Conservation (phyloP, 1,140 invertebrate genomes). For the Drosophila kepulauana region DNA sequence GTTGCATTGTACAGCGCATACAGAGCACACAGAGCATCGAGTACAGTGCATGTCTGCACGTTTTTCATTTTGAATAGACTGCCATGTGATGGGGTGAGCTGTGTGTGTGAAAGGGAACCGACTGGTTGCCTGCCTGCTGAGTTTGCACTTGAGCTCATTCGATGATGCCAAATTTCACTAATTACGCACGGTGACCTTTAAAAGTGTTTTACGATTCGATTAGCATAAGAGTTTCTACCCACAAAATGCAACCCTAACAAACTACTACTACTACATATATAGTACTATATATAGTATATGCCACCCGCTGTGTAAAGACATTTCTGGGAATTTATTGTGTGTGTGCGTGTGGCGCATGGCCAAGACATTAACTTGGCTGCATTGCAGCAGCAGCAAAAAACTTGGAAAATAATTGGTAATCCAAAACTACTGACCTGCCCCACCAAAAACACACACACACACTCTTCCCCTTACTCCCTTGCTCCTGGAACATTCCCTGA, state of each 20-base stretch:
- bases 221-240: constrained; percentile 32
- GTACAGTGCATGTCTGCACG: constrained; percentile 62
- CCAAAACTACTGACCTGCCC: constrained; percentile 18
- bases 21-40: not conserved
- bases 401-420: constrained; percentile 33
- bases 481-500: not conserved
- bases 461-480: no score
- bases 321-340: constrained; percentile 3
- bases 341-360: constrained; percentile 11
- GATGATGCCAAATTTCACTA: constrained; percentile 77
- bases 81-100: not conserved
- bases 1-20: constrained; percentile 34
- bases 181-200: constrained; percentile 68
- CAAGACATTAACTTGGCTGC: constrained; percentile 38
- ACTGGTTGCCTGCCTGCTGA: constrained; percentile 3
- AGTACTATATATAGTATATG: no score
- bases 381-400: constrained; percentile 22
- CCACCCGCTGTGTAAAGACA: constrained; percentile 3
- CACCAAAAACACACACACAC: not conserved
- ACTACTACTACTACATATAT: not conserved
- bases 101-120: not conserved
- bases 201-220: constrained; percentile 52
- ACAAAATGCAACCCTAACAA: constrained; percentile 23
- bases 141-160: constrained; percentile 62
- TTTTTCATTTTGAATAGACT: constrained; percentile 59